Conservation (phyloP, 2,888 invertebrate genomes). For the Drosophila mayaguana region DNA sequence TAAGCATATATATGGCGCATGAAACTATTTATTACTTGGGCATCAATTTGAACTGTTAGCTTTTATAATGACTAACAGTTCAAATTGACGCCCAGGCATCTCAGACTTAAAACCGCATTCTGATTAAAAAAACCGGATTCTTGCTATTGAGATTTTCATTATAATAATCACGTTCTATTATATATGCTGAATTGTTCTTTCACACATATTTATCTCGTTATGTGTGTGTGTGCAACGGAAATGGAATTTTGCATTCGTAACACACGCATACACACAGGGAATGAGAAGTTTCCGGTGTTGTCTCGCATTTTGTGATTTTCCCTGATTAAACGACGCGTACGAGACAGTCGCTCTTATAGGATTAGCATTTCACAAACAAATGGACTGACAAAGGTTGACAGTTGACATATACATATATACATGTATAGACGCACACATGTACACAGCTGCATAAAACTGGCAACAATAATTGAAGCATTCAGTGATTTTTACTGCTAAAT, state of each 20-base stretch:
- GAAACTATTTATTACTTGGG: not conserved
- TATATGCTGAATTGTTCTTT: constrained; percentile 12
- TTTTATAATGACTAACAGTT: not conserved
- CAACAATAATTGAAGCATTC: constrained; percentile 29
- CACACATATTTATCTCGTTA: not conserved
- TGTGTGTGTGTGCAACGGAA: constrained; percentile 56
- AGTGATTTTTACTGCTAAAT: constrained; percentile 36
- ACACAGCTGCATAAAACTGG: constrained; percentile 19
- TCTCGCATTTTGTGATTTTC: constrained; percentile 52
- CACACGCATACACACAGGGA: constrained; percentile 23
- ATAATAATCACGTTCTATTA: constrained; percentile 5
- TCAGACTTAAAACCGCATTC: not conserved
- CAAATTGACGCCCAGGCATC: not conserved
- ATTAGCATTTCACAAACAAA: constrained; percentile 75
- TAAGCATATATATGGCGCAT: not conserved
- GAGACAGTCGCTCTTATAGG: constrained; percentile 56
- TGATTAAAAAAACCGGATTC: not conserved
- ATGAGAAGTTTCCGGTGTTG: constrained; percentile 57
- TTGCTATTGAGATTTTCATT: not conserved
- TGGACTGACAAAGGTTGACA: constrained; percentile 81
- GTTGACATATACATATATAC: constrained; percentile 42
- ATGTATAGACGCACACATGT: constrained; percentile 15
- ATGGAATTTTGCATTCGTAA: constrained; percentile 73
- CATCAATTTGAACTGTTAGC: too few species aligned
- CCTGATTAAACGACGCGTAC: constrained; percentile 64